Evolutionary conservation across 2,113 vertebrate species (phyloP), one percentile per base, ranked within the genome.

Genomic region (Pristiophorus japonicus): DNA sequence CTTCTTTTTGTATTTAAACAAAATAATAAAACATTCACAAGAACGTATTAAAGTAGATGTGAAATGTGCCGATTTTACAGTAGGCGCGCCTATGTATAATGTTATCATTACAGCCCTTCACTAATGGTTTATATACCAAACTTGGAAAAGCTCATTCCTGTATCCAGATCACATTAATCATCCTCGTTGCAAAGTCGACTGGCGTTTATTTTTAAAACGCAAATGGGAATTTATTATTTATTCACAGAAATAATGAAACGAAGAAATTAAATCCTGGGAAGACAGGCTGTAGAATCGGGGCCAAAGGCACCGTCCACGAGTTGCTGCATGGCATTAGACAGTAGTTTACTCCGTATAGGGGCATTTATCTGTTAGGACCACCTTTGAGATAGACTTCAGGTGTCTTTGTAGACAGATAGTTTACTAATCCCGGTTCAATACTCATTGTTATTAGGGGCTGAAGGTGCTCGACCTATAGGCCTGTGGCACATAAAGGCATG

Each of bases 351-450:
- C 59, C 0, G 27, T 24, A 12, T n/a, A 93, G n/a, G 18, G 87
- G 34, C 45, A 34, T 91, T 62, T 59, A 91, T n/a, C 55, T 91
- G 59, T 22, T 18, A 20, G 59, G 88, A 62, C 59, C 88, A 70
- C 93, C 93, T 94, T 67, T 94, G 45, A 45, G 45, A 93, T 93
- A 45, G 91, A 66, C 62, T 66, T 66, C 16, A 70, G 66, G 90
- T 92, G 62, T 63, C 3, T 92, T 92, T 92, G 62, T 47, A 94
- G 11, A 30, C 42, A 94, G 93, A 34, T 70, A 67, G 65, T 94
- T 63, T 92, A 70, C 42, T 67, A 67, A 70, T 94, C 45, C 93
- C 30, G 66, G 38, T 73, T 70, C 65, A 70, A 47, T 94, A 14
- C 66, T 73, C 27, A 73, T 94, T 70, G 88, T 92, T 70, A 94